A percentile compares a stretch with the other conserved stretches of the same genome.
These are phyloP conservation scores for Poecilia velifera DNA, from an alignment of 2,797 vertebrate genomes.

Conservation along the genomic window DNA sequence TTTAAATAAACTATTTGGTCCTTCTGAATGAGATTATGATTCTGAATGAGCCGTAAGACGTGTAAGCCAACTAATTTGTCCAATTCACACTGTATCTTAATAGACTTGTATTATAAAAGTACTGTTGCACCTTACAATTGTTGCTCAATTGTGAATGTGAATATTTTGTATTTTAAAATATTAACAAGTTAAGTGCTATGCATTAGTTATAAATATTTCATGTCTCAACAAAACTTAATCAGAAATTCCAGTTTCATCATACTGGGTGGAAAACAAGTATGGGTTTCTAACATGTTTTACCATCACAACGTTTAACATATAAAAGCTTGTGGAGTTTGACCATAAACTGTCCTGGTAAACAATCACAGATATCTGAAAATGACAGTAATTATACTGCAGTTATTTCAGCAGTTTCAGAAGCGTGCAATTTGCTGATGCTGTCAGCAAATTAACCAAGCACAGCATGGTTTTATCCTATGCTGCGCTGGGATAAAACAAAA, in stretches of 20 bases:
- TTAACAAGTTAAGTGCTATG: too few species aligned
- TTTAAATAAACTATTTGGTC: background rate
- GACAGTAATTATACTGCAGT: background rate
- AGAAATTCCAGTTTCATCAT: background rate
- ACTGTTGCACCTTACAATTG: background rate
- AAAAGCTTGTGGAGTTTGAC: background rate
- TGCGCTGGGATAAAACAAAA: background rate
- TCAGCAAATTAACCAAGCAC: too few species aligned
- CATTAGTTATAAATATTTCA: too few species aligned
- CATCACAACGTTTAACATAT: background rate
- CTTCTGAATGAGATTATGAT: background rate
- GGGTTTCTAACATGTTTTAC: background rate
- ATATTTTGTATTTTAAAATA: too few species aligned
- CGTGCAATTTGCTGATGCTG: background rate
- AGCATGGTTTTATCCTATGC: background rate
- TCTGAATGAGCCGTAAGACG: too few species aligned
- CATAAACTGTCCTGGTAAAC: background rate
- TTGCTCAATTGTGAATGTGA: background rate
- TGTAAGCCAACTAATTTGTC: background rate
- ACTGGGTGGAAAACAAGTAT: background rate
- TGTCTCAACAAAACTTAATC: background rate
- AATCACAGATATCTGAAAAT: background rate
- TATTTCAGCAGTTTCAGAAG: background rate
- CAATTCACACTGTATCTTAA: background rate
- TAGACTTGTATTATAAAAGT: background rate